Conservation (phyloP, 2,888 invertebrate genomes). For the Lordiphosa andalusiaca region DNA sequence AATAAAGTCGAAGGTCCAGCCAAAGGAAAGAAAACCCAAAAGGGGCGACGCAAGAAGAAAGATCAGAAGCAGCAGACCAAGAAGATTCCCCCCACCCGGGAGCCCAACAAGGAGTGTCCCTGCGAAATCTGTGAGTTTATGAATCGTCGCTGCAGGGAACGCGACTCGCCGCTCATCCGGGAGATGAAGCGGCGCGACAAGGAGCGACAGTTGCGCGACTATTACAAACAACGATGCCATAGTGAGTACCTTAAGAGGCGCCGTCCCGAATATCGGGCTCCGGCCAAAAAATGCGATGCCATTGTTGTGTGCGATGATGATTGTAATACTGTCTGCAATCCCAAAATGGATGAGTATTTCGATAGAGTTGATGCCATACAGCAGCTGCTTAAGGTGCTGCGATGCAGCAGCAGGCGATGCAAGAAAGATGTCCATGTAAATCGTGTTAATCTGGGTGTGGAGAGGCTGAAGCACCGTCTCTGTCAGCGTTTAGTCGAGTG, state of each 20-base stretch:
- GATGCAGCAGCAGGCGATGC: neutral
- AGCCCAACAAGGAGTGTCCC: slow-evolving; percentile 11
- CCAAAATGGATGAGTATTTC: slow-evolving; percentile 7
- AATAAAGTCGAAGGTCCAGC: no score
- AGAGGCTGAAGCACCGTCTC: slow-evolving; percentile 19
- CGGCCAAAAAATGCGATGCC: slow-evolving; percentile 23
- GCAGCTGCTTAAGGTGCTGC: slow-evolving; percentile 23
- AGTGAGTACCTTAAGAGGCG: slow-evolving; percentile 6
- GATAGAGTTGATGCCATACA: slow-evolving; percentile 33
- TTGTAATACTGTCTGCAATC: slow-evolving; percentile 11
- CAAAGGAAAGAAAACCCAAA: neutral
- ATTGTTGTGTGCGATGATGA: slow-evolving; percentile 10
- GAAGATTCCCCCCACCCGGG: neutral
- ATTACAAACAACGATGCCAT: slow-evolving; percentile 17
- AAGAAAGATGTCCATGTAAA: neutral
- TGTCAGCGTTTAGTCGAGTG: slow-evolving; percentile 31
- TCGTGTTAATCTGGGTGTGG: neutral
- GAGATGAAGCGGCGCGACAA: slow-evolving; percentile 30
- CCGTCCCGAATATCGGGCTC: neutral
- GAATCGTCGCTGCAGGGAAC: slow-evolving; percentile 14
- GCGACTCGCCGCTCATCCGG: slow-evolving; percentile 41
- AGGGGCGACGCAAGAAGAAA: neutral
- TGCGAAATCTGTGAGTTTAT: slow-evolving; percentile 35
- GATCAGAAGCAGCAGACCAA: neutral
- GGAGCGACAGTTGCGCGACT: slow-evolving; percentile 21